phyloP scores from a whole-genome alignment of 1,140 invertebrate species.

The Acromyrmex charruanus region DNA sequence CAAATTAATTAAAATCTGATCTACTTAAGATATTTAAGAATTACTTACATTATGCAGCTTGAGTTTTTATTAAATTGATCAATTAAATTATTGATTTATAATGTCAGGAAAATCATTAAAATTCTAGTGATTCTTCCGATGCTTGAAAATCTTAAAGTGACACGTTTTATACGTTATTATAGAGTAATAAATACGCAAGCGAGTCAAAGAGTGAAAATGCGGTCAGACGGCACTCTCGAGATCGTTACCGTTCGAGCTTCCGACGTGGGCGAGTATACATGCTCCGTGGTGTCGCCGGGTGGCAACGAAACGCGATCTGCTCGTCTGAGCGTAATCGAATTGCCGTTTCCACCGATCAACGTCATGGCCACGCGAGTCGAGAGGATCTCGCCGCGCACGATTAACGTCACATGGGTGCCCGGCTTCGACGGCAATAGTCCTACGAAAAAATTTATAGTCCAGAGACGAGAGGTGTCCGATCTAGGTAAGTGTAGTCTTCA shows the following conservation, averaged over 20 bases:
- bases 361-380: constrained; percentile 91
- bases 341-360: constrained; percentile 96
- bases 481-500: constrained; percentile 88
- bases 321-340: constrained; percentile 95
- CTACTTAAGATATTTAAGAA: neutral
- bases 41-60: neutral
- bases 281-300: constrained; percentile 93
- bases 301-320: constrained; percentile 97
- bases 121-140: neutral
- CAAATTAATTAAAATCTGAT: constrained; percentile 16
- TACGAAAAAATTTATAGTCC: constrained; percentile 96
- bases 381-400: constrained; percentile 87
- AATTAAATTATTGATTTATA: neutral
- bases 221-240: constrained; percentile 92
- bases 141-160: neutral
- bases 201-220: constrained; percentile 91
- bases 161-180: constrained; percentile 52
- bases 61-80: neutral
- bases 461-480: constrained; percentile 95
- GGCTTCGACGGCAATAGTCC: constrained; percentile 99
- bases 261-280: constrained; percentile 94
- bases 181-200: constrained; percentile 89
- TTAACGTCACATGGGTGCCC: constrained; percentile 97
- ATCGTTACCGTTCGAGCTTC: constrained; percentile 93
- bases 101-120: neutral